Base-by-base conservation (phyloP, 2,113 vertebrate genomes). In the Ahaetulla prasina region DNA sequence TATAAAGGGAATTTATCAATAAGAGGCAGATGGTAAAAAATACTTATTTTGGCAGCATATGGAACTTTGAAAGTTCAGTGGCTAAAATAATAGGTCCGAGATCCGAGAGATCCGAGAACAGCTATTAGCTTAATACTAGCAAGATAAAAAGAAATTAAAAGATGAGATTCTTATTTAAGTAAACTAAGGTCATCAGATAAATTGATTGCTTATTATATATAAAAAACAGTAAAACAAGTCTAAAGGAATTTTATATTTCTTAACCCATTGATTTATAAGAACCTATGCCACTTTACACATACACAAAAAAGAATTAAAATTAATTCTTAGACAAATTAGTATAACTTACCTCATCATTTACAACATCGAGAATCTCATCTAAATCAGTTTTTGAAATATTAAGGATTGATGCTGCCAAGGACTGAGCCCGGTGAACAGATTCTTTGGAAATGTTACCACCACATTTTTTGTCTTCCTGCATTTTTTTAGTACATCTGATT, bases 341-440 rank as follows among this genome's bases (percentile, higher is more conserved):
- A 43, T 43, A 87, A 93, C 96, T 97, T 97, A 99, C 99, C 98
- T 98, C 90, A 94, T 97, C 96, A 92, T 97, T 98, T 93, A 98
- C 98, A 74, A 98, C 97, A 95, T 99, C 98, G 93, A 99, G 80
- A 96, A 99, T 98, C 95, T 99, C 98, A 0, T 98, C 97, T 18
- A 99, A 97, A 96, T 99, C 99, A 55, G 97, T 97, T 92, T 94
- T 98, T 88, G 98, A 99, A 97, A 99, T 98, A 94, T 99, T 98
- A 96, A 99, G 98, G 94, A 99, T 99, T 95, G 98, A 99, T 0
- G 98, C 98, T 95, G 98, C 98, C 93, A 99, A 96, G 92, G 97
- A 97, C 95, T 98, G 98, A 89, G 98, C 99, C 98, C 97, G 98
- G 95, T 97, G 98, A 95, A 99, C 97, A 85, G 98, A 98, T 93